Conservation (phyloP, 2,113 vertebrate species). For the Lipotes vexillifer region DNA sequence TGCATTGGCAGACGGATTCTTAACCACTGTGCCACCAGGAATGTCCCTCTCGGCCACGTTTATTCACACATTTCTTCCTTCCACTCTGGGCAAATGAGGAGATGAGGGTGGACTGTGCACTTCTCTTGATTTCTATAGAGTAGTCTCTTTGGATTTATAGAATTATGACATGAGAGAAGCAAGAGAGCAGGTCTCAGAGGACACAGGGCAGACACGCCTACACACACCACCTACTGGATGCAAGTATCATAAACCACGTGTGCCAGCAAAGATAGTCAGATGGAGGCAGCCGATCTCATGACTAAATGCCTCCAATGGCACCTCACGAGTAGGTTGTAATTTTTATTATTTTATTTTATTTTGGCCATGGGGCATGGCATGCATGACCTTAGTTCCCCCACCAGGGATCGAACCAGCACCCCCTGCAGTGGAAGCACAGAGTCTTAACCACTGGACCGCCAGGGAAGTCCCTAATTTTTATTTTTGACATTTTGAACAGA, state of each 20-base stretch:
- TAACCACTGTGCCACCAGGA: too few relatives aligned
- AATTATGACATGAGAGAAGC: background rate
- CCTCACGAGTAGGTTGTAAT: too few relatives aligned
- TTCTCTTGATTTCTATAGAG: background rate
- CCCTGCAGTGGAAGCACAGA: background rate
- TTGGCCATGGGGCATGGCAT: too few relatives aligned
- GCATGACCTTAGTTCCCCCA: background rate
- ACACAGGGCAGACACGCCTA: background rate
- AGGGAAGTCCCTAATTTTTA: background rate
- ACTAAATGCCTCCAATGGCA: background rate
- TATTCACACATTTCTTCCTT: background rate
- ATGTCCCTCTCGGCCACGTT: background rate
- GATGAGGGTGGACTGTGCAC: background rate
- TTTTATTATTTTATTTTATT: background rate
- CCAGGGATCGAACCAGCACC: rapidly evolving
- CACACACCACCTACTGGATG: background rate
- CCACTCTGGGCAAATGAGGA: background rate
- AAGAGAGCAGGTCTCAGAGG: background rate
- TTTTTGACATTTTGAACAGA: background rate
- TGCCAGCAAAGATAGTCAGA: background rate
- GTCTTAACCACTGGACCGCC: background rate
- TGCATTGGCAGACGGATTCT: too few relatives aligned
- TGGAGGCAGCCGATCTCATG: background rate
- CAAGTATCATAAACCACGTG: too few relatives aligned
- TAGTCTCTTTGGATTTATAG: background rate